Evolutionary conservation across 1,140 invertebrate genomes (phyloP).

Genomic region (Achroia grisella): DNA sequence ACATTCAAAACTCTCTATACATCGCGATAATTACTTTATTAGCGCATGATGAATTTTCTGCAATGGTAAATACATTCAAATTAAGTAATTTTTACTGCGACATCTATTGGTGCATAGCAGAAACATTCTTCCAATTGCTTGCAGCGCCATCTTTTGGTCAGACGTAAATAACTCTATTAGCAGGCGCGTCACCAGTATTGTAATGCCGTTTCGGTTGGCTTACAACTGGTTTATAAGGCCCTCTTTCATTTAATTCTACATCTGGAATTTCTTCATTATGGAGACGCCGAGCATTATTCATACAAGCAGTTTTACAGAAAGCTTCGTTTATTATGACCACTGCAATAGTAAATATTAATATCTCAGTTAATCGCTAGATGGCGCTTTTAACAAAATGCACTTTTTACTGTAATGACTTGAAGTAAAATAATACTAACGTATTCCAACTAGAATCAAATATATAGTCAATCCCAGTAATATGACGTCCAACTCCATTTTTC

Average conservation of each 20-base stretch:
- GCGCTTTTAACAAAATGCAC: background rate
- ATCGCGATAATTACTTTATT: too few species aligned
- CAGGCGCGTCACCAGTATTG: conserved; percentile 8
- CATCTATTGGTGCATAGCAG: conserved; percentile 4
- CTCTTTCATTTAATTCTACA: conserved; percentile 44
- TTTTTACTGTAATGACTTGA: background rate
- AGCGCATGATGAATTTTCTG: too few species aligned
- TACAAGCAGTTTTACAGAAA: conserved; percentile 40
- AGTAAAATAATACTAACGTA: conserved; percentile 25
- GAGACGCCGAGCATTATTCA: conserved; percentile 32
- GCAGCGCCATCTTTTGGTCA: conserved; percentile 17
- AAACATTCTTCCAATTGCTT: background rate
- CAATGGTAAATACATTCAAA: too few species aligned
- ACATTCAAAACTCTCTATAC: too few species aligned
- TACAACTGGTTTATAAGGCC: conserved; percentile 10
- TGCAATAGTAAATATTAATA: conserved; percentile 15
- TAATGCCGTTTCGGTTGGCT: conserved; percentile 5
- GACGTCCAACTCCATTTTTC: conserved; percentile 25
- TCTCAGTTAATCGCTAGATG: background rate
- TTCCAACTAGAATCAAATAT: conserved; percentile 32
- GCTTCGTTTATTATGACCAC: conserved; percentile 51
- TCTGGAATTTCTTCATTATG: conserved; percentile 17
- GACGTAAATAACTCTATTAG: background rate
- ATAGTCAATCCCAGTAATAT: conserved; percentile 33
- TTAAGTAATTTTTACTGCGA: too few species aligned